A percentile compares a stretch with the other conserved stretches of the same genome.
Conservation (phyloP, 92 coral and sea anemone species). For the Parazoanthus darwini region DNA sequence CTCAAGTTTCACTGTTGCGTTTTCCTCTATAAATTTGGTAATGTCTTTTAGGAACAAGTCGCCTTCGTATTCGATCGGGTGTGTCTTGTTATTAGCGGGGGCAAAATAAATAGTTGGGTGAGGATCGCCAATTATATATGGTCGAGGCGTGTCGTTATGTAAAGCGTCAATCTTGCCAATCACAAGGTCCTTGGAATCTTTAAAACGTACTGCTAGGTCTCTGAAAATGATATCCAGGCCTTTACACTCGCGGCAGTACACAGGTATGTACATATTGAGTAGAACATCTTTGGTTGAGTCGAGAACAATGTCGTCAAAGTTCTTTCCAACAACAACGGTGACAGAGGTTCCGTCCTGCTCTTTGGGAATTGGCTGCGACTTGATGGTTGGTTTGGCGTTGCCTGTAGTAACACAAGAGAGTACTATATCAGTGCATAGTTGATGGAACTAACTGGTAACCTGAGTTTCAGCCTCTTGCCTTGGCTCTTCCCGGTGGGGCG, state of each 20-base stretch:
- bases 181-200: slow-evolving; percentile 76
- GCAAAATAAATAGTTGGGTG: slow-evolving; percentile 92
- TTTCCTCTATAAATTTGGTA: slow-evolving; percentile 79
- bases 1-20: slow-evolving; percentile 72
- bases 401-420: slow-evolving; percentile 48
- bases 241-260: slow-evolving; percentile 94
- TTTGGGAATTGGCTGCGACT: slow-evolving; percentile 94
- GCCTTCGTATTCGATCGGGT: slow-evolving; percentile 87
- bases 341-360: slow-evolving; percentile 78
- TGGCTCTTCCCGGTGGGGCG: too few species aligned
- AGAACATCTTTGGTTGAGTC: slow-evolving; percentile 90
- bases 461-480: too few species aligned
- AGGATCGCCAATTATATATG: slow-evolving; percentile 66
- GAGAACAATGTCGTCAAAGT: slow-evolving; percentile 85
- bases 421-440: too few species aligned
- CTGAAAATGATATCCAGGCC: slow-evolving; percentile 80
- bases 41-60: slow-evolving; percentile 76
- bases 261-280: slow-evolving; percentile 94
- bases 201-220: slow-evolving; percentile 83
- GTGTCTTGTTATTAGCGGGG: slow-evolving; percentile 78
- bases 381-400: slow-evolving; percentile 79
- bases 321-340: slow-evolving; percentile 88
- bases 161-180: slow-evolving; percentile 97
- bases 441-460: too few species aligned
- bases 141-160: slow-evolving; percentile 78